Base-by-base conservation (phyloP, 2,888 invertebrate genomes). In the Icerya purchasi region DNA sequence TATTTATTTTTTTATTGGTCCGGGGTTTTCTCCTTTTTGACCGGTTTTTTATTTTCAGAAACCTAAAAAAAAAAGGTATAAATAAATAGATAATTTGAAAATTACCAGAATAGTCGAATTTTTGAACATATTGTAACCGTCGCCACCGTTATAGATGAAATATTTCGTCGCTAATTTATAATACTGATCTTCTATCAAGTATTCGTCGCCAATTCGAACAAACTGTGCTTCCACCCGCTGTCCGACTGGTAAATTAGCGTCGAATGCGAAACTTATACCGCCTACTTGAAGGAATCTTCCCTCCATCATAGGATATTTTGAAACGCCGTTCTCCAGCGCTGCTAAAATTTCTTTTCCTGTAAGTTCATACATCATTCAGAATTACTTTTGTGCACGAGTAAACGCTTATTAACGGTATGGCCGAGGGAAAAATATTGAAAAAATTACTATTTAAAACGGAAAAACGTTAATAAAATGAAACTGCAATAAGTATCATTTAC, bases 221-320 rank as follows among this genome's bases (percentile, higher is more conserved):
- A 85, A 77, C 49, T 78, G 76, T 1, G 79, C 76, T 61, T 86
- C 84, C 0, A 84, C 80, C 20, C 91, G 72, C 60, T 78, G 71
- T 0, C 87, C 87, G 0, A 82, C 70, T 0, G 83, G 81, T 69
- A 80, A 78, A 1, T 74, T 69, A 0, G 84, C 83, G 72, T 85
- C 82, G 70, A 86, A 86, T 0, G 82, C 84, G 72, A 86, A 86
- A 59, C 80, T 79, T 3, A 85, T 71, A 2, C 86, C 86, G 0
- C 88, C 82, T 50, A 87, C 83, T 75, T 90, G 90, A 0, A 89
- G 88, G 70, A 92, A 92, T 64, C 91, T 72, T 0, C 91, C 91
- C 70, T 91, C 91, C 22, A 90, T 72, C 67, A 84, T 85, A 0
- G 92, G 92, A 71, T 86, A 91, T 69, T 84, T 82, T 63, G 80